Conservation (phyloP, 2,888 invertebrate genomes). For the Hybos culiciformis region DNA sequence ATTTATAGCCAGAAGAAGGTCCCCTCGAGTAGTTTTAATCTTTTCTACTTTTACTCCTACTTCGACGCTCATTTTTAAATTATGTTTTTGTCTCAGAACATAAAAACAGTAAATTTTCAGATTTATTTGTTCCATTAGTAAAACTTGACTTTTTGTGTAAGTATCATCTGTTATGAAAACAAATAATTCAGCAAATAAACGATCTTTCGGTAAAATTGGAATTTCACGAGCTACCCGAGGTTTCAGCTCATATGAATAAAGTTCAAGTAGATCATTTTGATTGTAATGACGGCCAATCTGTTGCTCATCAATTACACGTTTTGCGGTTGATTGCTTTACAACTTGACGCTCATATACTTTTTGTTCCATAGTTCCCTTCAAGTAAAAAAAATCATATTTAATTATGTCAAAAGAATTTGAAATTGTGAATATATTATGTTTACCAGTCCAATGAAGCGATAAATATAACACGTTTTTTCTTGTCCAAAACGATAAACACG, state of each 20-base stretch:
- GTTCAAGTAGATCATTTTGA: constrained; percentile 78
- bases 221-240: constrained; percentile 46
- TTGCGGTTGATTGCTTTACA: constrained; percentile 86
- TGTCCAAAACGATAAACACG: constrained; percentile 96
- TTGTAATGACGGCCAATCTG: constrained; percentile 97
- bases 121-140: too few species aligned
- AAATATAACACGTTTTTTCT: constrained; percentile 91
- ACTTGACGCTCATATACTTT: constrained; percentile 96
- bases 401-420: background rate
- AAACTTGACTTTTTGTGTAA: too few species aligned
- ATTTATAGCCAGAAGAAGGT: too few species aligned
- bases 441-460: constrained; percentile 80
- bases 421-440: constrained; percentile 9
- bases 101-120: too few species aligned
- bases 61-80: too few species aligned
- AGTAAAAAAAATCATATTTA: background rate
- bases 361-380: constrained; percentile 92
- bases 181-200: constrained; percentile 74
- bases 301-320: constrained; percentile 93
- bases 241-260: constrained; percentile 74
- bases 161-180: too few species aligned
- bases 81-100: too few species aligned
- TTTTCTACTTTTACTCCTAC: too few species aligned
- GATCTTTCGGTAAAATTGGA: constrained; percentile 72
- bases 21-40: too few species aligned